Evolutionary conservation across 2,888 invertebrate species (phyloP).

Genomic region (Uloborus plumipes): DNA sequence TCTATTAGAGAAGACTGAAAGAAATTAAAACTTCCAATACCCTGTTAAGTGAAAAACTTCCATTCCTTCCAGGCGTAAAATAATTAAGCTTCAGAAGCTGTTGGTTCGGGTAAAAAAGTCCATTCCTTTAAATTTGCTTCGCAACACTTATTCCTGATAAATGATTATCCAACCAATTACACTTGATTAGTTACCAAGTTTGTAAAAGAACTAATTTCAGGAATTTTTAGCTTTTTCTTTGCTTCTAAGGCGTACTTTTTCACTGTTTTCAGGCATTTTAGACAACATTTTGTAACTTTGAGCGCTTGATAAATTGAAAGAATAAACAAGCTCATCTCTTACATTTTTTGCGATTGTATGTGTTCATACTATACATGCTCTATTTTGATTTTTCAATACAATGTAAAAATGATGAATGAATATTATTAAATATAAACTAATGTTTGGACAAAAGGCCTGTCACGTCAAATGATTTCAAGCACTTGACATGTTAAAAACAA

Average conservation of each 20-base stretch:
- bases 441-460: too few species aligned
- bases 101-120: neutral
- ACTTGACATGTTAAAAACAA: too few species aligned
- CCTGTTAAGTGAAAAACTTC: constrained; percentile 15
- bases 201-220: constrained; percentile 35
- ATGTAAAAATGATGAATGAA: too few species aligned
- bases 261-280: too few species aligned
- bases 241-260: neutral
- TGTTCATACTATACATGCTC: too few species aligned
- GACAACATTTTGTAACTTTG: too few species aligned
- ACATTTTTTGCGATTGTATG: too few species aligned
- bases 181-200: constrained; percentile 55
- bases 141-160: constrained; percentile 55
- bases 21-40: constrained; percentile 44
- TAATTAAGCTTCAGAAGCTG: constrained; percentile 46
- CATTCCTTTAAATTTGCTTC: constrained; percentile 25
- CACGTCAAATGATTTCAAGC: too few species aligned
- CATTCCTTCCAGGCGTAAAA: constrained; percentile 30
- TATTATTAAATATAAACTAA: too few species aligned
- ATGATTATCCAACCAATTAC: constrained; percentile 58
- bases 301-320: too few species aligned
- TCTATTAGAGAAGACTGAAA: constrained; percentile 11
- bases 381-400: too few species aligned
- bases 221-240: constrained; percentile 16
- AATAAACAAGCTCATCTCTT: too few species aligned